These are phyloP conservation scores for Perdix hodgsoniae DNA, from an alignment of 2,797 vertebrate species.

Conservation along the genomic window DNA sequence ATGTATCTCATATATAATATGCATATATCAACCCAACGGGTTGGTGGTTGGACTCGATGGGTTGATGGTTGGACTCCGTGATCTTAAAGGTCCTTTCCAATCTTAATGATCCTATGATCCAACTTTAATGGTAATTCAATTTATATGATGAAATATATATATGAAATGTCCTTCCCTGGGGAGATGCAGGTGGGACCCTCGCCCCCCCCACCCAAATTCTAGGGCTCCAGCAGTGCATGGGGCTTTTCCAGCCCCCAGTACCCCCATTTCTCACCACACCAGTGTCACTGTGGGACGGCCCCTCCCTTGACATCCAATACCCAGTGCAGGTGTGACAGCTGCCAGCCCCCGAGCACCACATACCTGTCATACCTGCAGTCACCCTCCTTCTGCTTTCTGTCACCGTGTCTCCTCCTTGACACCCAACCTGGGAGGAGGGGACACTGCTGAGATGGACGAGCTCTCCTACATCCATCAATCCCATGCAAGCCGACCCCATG, in stretches of 20 bases:
- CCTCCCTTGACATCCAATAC: neutral
- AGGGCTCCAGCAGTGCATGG: too few relatives aligned
- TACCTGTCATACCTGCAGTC: conserved; percentile 3
- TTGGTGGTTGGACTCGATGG: too few relatives aligned
- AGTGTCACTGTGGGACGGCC: neutral
- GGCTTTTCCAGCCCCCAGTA: neutral
- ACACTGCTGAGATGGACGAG: neutral
- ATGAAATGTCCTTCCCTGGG: neutral
- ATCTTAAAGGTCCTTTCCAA: too few relatives aligned
- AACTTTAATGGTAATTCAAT: too few relatives aligned
- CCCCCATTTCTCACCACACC: accelerated
- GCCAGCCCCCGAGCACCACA: neutral
- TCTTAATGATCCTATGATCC: too few relatives aligned
- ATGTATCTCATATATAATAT: neutral
- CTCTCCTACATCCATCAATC: neutral
- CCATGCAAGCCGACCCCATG: neutral
- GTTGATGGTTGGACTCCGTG: too few relatives aligned
- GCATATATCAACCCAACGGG: too few relatives aligned
- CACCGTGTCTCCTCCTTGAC: neutral
- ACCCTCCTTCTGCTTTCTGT: neutral
- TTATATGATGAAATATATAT: too few relatives aligned
- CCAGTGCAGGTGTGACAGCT: neutral
- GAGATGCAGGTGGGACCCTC: accelerated
- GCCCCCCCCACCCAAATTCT: neutral
- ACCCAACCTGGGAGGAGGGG: neutral